Evolutionary conservation across 2,113 vertebrate species (phyloP).

Genomic region (Paraplagusia blochii): DNA sequence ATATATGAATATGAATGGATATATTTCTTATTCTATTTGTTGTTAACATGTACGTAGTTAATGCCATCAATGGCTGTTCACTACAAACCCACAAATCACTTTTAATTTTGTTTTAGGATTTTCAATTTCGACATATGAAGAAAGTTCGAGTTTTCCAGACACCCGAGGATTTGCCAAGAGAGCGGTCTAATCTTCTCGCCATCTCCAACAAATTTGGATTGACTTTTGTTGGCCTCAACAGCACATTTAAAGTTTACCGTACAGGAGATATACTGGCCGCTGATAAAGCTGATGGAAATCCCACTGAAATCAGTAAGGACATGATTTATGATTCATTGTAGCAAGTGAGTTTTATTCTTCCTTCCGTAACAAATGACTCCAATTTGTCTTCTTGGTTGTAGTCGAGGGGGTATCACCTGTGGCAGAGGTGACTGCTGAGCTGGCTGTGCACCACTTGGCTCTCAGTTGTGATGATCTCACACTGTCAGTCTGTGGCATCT

Average conservation of each 20-base stretch:
- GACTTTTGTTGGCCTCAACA: slow-evolving; percentile 81
- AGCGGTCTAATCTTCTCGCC: slow-evolving; percentile 83
- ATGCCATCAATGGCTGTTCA: background rate
- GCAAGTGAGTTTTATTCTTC: background rate
- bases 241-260: slow-evolving; percentile 81
- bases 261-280: slow-evolving; percentile 82
- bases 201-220: slow-evolving; percentile 92
- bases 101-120: slow-evolving; percentile 79
- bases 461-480: slow-evolving; percentile 92
- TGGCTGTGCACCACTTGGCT: slow-evolving; percentile 84
- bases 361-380: background rate
- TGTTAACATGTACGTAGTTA: background rate
- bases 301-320: slow-evolving; percentile 84
- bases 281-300: slow-evolving; percentile 80
- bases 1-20: too few species aligned
- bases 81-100: background rate
- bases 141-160: slow-evolving; percentile 86
- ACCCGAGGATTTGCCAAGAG: slow-evolving; percentile 80
- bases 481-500: slow-evolving; percentile 83
- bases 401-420: slow-evolving; percentile 78
- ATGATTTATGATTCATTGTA: background rate
- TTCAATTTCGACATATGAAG: slow-evolving; percentile 94
- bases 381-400: slow-evolving; percentile 50
- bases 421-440: slow-evolving; percentile 76
- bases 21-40: too few species aligned